Evolutionary conservation across 2,797 vertebrate genomes (phyloP), one percentile per base, ranked within the genome.

Genomic region (Mareca strepera): DNA sequence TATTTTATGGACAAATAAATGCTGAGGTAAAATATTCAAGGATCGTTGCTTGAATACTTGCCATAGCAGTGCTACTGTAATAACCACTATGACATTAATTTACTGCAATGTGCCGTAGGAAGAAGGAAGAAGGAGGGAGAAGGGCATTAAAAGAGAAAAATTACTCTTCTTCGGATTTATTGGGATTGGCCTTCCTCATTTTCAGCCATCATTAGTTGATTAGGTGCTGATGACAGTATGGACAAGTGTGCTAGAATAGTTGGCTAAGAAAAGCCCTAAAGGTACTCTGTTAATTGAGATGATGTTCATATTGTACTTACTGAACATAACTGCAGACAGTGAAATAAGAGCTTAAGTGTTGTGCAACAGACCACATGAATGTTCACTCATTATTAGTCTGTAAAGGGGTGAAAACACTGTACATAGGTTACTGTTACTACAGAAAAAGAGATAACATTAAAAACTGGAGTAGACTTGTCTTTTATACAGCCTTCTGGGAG

Each of bases 1-100:
- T 98, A 98, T 98, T 98, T 98, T 98, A 98, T 98, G 97, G 98
- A 98, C 98, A 98, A 98, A 98, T 98, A 98, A 98, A 98, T 98
- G 98, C 98, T 98, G 98, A 98, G 97, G 97, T 98, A 98, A 98
- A 98, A 98, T 98, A 98, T 98, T 98, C 97, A 77, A 94, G 97
- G 96, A 97, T 96, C 95, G 89, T 96, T 90, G 94, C 96, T 97
- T 97, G 98, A 98, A 98, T 97, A 98, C 98, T 98, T 98, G 97
- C 98, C 97, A 96, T 96, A 96, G 98, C 96, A 95, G 97, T 60
- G 94, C 97, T 93, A 96, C 98, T 97, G 97, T 98, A 98, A 98
- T 98, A 98, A 98, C 98, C 96, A 74, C 83, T 12, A 90, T 97
- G 98, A 98, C 98, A 97, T 98, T 98, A 98, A 98, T 98, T 98